Evolutionary conservation across 2,797 vertebrate species (phyloP).

Genomic region (Thripadectes ignobilis): DNA sequence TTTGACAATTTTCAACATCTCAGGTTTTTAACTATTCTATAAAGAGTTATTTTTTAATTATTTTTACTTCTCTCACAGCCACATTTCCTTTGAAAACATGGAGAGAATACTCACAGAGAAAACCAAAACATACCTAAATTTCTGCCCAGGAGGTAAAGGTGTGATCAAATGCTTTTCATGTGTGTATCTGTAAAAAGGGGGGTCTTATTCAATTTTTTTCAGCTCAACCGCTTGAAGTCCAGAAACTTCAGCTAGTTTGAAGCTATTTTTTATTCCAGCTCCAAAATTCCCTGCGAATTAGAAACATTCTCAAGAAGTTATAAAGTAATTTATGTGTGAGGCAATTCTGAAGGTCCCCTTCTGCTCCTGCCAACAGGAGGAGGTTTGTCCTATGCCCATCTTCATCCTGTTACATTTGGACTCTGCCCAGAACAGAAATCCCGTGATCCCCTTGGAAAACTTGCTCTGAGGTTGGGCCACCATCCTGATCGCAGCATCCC

Average conservation of each 20-base stretch:
- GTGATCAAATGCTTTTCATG: neutral
- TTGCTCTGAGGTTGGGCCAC: neutral
- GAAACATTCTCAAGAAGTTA: rapidly evolving
- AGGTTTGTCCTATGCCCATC: neutral
- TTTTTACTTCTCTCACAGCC: neutral
- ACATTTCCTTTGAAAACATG: neutral
- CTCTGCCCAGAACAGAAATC: neutral
- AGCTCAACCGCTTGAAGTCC: neutral
- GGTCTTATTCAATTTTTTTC: neutral
- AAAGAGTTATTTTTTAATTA: neutral
- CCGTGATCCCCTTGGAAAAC: rapidly evolving
- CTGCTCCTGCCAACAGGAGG: neutral
- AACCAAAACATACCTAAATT: neutral
- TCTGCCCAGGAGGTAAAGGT: neutral
- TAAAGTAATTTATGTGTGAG: neutral
- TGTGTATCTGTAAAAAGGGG: neutral
- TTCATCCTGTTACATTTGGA: neutral
- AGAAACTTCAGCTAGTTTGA: neutral
- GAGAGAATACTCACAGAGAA: neutral
- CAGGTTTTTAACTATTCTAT: neutral
- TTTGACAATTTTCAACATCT: neutral
- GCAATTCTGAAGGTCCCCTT: neutral
- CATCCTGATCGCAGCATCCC: rapidly evolving
- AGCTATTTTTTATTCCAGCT: neutral
- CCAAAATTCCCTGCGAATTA: neutral